Base-by-base conservation (phyloP, 2,888 invertebrate species). In the Himalopsyche tibetana region DNA sequence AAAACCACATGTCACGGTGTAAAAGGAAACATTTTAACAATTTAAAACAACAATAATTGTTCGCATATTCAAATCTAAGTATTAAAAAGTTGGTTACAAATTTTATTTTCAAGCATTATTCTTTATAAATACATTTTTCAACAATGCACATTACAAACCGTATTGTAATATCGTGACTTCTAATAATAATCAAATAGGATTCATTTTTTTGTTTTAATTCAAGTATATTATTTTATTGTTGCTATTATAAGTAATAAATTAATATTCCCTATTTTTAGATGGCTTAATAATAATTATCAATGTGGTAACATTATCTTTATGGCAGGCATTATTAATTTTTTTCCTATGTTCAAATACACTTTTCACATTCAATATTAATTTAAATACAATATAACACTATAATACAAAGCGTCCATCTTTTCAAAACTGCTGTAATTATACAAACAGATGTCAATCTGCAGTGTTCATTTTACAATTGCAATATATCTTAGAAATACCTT, bases 141-240 rank as follows among this genome's bases (percentile, higher is more conserved):
- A 74, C 74, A 74, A 74, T 74, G 74, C 74, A 12, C 74, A 74
- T 74, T 74, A 74, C 74, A 74, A 74, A 74, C 36, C 38, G 74
- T 74, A 74, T 74, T 74, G 74, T 74, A 74, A 74, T 51, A 51
- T 36, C 74, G 38, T 74, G 28, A 74, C 36, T 74, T 74, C 74
- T 74, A 74, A 74, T 74, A 74, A 74, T 74, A 74, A 74, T 74
- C 74, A 74, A 74, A 74, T 74, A 74, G 74, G 74, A 74, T 74
- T 74, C 74, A 38, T 74, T 74, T 74, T 63, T 74, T 74, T 74
- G 74, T 74, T 74, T 74, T 74, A 74, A 36, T 74, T 74, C 74
- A 74, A 74, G 74, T 74, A 74, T 36, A 74, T 74, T 74, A 74
- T 12, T 74, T 74, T 74, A 74, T 74, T 74, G 74, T 74, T 74